Evolutionary conservation across 2,888 invertebrate genomes (phyloP), one percentile per base, ranked within the genome.

Genomic region (Torymus aiolomorphi): DNA sequence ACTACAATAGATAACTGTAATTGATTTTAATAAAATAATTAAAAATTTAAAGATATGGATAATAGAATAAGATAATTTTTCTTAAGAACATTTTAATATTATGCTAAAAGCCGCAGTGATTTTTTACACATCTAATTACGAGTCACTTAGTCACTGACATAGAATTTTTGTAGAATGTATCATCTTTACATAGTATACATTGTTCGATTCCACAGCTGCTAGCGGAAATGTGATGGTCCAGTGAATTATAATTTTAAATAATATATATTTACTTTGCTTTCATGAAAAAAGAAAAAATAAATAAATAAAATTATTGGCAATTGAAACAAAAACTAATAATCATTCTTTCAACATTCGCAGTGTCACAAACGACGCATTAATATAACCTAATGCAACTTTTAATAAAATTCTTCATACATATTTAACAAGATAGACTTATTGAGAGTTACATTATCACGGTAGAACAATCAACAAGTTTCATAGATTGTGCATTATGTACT

Each of bases 81-180:
- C 20, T 78, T 80, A 73, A 80, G 70, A 79, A 77, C 66, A 71
- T 74, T 82, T 79, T 82, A 78, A 81, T 79, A 75, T 69, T 81
- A 81, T 79, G 73, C 69, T 78, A 75, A 74, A 80, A 82, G 76
- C 77, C 54, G 77, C 77, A 82, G 20, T 74, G 59, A 79, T 73
- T 65, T 75, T 78, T 76, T 79, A 82, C 67, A 82, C 77, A 80
- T 82, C 71, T 75, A 80, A 70, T 80, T 78, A 78, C 54, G 65
- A 77, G 63, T 80, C 74, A 79, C 70, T 78, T 78, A 74, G 65
- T 82, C 80, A 80, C 75, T 76, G 75, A 82, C 80, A 80, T 74
- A 78, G 59, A 78, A 70, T 24, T 80, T 82, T 77, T 51, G 57
- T 80, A 82, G 70, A 82, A 79, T 79, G 79, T 78, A 76, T 78